Evolutionary conservation across 2,113 vertebrate species (phyloP).

Genomic region (Kryptolebias marmoratus): DNA sequence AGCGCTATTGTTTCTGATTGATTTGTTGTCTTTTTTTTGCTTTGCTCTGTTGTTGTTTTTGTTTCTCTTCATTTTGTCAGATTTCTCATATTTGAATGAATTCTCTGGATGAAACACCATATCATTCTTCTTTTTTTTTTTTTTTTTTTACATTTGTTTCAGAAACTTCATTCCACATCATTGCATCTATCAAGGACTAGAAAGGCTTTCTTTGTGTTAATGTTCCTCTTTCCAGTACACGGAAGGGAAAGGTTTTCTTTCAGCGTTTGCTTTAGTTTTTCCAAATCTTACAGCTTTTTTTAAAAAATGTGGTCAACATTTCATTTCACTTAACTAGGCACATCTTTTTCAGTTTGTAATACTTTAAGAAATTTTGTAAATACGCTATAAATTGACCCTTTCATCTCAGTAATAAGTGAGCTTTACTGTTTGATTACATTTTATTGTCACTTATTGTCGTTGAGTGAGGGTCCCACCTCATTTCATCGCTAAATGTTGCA

Average conservation of each 20-base stretch:
- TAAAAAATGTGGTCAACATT: too few relatives aligned
- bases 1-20: conserved; percentile 90
- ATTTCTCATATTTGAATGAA: conserved; percentile 61
- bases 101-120: conserved; percentile 53
- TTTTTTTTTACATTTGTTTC: conserved; percentile 33
- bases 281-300: neutral
- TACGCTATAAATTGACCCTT: too few relatives aligned
- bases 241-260: neutral
- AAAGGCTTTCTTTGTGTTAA: conserved; percentile 27
- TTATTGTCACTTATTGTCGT: too few relatives aligned
- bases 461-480: too few relatives aligned
- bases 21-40: conserved; percentile 87
- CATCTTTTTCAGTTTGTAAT: too few relatives aligned
- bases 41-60: conserved; percentile 66
- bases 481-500: too few relatives aligned
- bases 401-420: too few relatives aligned
- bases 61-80: conserved; percentile 65
- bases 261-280: conserved; percentile 4
- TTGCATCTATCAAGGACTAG: conserved; percentile 48
- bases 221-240: conserved; percentile 32
- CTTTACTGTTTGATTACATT: too few relatives aligned
- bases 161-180: conserved; percentile 61
- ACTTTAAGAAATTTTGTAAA: too few relatives aligned
- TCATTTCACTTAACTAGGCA: too few relatives aligned
- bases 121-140: conserved; percentile 32